Percentiles rank a stretch among this genome's conserved stretches.
phyloP scores from a whole-genome alignment of 2,888 invertebrate genomes.

The Lithosia quadra region DNA sequence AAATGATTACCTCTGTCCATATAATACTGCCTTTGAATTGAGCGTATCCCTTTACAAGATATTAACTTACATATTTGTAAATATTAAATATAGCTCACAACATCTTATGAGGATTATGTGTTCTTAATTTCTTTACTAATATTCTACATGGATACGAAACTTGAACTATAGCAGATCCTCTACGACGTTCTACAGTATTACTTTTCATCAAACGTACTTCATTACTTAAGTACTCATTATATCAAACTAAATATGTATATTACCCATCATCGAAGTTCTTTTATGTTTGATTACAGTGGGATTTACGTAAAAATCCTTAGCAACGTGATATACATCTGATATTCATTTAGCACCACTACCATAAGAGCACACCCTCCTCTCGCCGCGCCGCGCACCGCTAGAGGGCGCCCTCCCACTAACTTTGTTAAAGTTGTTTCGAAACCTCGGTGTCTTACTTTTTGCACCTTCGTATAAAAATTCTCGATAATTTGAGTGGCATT shows the following conservation, averaged over 20 bases:
- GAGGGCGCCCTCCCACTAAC: no score
- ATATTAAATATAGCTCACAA: constrained; percentile 22
- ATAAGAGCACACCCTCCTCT: no score
- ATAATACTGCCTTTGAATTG: constrained; percentile 19
- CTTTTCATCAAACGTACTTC: background rate
- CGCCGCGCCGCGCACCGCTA: no score
- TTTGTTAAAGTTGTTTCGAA: no score
- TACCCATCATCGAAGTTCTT: background rate
- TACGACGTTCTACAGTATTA: background rate
- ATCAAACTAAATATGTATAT: background rate
- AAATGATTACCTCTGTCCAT: constrained; percentile 19
- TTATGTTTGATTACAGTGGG: no score
- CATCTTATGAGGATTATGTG: background rate
- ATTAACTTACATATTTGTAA: constrained; percentile 27
- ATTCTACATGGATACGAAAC: background rate
- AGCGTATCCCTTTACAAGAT: constrained; percentile 20
- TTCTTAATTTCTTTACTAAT: background rate
- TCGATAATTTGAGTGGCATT: no score
- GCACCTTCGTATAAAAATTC: no score
- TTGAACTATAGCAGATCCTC: background rate
- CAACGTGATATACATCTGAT: no score
- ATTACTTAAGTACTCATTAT: background rate
- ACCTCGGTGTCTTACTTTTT: no score
- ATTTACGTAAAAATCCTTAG: no score
- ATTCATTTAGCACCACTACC: no score